Evolutionary conservation across 2,797 vertebrate genomes (phyloP), one percentile per base, ranked within the genome.

Genomic region (Falco rusticolus): DNA sequence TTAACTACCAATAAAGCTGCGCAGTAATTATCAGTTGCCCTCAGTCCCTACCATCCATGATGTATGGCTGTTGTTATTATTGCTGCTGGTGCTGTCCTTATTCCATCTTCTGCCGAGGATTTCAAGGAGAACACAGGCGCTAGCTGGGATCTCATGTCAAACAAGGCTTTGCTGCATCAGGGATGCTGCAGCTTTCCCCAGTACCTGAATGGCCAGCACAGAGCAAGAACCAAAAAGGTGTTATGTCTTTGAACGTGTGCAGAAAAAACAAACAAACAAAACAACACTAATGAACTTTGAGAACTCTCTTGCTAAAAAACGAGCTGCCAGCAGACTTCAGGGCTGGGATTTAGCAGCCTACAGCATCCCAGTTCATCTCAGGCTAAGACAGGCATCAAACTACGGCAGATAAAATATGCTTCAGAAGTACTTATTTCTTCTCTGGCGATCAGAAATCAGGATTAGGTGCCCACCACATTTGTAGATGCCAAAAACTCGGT

Each of bases 401-500:
- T 34, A 17, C 0, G 4, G 54, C 31, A 28, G 60, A 61, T 31
- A 26, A 78, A 72, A 56, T 1, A 24, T 37, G 45, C 71, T 16
- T 77, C n/a, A 8, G n/a, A 31, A 45, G 33, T 21, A 31, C 16
- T 51, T 6, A 8, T 9, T 45, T 24, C 65, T 65, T 28, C 59
- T 60, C n/a, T 21, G 4, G 5, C 6, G 53, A 14, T 37, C 13
- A n/a, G 60, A 50, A 66, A 54, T 25, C 34, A 17, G 33, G 25
- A n/a, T 25, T 18, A 29, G 70, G 13, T 51, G 28, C 50, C 33
- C 3, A n/a, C 41, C 41, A 9, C 68, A 8, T 37, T 7, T 29
- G 24, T 9, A 50, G 53, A 11, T n/a, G 21, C 0, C 1, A 0
- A 77, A 57, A 54, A 22, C 0, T 2, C 34, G 29, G 10, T 18